Evolutionary conservation across 2,888 invertebrate species (phyloP).

Genomic region (Diarsia brunnea): DNA sequence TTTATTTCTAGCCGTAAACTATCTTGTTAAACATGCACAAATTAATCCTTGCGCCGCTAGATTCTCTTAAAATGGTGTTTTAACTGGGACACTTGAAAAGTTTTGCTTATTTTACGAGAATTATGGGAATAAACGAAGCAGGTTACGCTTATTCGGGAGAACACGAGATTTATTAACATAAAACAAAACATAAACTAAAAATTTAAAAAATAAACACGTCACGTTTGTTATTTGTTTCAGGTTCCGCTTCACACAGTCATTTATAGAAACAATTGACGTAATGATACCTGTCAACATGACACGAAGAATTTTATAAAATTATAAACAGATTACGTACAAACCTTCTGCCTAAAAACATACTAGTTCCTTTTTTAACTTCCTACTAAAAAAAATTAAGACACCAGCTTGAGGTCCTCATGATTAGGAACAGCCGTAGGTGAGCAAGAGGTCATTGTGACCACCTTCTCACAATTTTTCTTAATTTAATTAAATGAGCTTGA

Average conservation of each 20-base stretch:
- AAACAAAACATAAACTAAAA: background rate
- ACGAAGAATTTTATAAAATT: background rate
- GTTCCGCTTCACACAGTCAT: background rate
- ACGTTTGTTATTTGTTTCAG: constrained; percentile 6
- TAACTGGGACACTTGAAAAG: constrained; percentile 34
- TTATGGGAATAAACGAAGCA: constrained; percentile 19
- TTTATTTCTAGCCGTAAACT: background rate
- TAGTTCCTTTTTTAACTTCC: background rate
- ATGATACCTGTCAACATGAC: background rate
- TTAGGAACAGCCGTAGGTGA: background rate
- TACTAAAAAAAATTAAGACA: background rate
- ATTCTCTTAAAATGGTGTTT: constrained; percentile 30
- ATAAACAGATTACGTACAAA: background rate
- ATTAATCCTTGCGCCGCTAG: background rate
- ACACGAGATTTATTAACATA: background rate
- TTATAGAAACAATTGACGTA: constrained; percentile 17
- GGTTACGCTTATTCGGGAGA: constrained; percentile 11
- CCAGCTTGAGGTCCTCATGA: background rate
- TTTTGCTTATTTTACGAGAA: constrained; percentile 27
- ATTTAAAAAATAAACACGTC: background rate
- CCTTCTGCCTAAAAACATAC: background rate
- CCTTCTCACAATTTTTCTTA: background rate
- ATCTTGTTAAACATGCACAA: background rate
- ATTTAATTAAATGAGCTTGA: background rate
- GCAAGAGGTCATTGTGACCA: background rate